Conservation (phyloP, 2,113 vertebrate species). For the Hirundichthys speculiger region DNA sequence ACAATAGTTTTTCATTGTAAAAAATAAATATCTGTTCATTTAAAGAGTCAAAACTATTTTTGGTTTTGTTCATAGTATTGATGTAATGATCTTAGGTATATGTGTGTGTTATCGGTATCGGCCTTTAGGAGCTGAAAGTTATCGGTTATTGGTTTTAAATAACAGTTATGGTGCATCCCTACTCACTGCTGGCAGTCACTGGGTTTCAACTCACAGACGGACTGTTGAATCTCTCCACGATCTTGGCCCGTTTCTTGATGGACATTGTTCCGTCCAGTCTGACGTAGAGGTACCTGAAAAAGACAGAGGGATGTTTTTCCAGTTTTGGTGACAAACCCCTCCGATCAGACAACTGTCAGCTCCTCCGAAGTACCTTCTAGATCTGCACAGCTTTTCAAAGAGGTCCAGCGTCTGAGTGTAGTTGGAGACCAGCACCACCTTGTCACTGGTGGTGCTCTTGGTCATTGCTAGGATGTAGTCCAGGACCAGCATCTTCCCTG, state of each 20-base stretch:
- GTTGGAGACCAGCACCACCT: conserved; percentile 97
- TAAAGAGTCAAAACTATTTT: no score
- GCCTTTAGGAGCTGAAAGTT: no score
- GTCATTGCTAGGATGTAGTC: conserved; percentile 96
- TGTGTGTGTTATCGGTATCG: no score
- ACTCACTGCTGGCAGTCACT: conserved; percentile 37
- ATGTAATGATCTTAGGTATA: no score
- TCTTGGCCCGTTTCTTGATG: conserved; percentile 96
- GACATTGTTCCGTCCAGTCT: conserved; percentile 98
- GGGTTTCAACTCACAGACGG: conserved; percentile 89
- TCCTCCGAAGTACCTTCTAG: conserved; percentile 82
- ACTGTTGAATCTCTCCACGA: conserved; percentile 93
- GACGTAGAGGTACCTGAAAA: conserved; percentile 91
- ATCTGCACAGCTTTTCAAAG: conserved; percentile 95
- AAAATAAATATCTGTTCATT: no score
- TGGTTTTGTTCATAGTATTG: no score
- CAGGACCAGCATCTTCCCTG: conserved; percentile 96
- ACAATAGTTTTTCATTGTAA: no score
- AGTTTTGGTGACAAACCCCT: neutral
- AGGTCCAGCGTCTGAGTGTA: conserved; percentile 97
- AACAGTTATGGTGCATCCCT: neutral
- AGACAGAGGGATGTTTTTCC: neutral
- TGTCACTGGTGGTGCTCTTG: conserved; percentile 87
- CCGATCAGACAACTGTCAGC: neutral
- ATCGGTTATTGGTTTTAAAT: no score